Base-by-base conservation (phyloP, 2,797 vertebrate genomes). In the Hybognathus amarus region DNA sequence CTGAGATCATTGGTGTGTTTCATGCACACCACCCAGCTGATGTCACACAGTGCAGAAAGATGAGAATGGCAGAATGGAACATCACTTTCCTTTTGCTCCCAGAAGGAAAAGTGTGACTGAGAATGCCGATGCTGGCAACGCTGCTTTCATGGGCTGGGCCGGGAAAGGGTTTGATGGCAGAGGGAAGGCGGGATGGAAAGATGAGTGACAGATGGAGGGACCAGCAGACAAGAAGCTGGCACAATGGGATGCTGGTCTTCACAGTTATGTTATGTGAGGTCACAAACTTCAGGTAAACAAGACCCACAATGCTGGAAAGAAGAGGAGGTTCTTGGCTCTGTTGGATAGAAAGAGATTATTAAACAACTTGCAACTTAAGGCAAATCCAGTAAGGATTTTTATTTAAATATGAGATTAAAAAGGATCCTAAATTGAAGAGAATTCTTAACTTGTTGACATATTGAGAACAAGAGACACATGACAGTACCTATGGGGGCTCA, bases 31-130 rank as follows among this genome's bases (percentile, higher is more conserved):
- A 84, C 15, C 5, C 50, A 66, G 24, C 36, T 70, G 59, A 69
- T 45, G 73, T 45, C 87, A 92, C 80, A 89, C 87, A 90, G 89
- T 90, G 92, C 91, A 90, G 47, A 74, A 45, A 83, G 80, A 78
- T 69, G 61, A 87, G 42, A 87, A 86, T 59, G 89, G 89, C n/a
- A 91, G 77, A 91, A 85, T 79, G 87, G 88, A 93, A 88, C 90
- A 82, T 93, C 79, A 99, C 98, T 99, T 98, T 94, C 97, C 98
- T 99, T 99, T 96, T 98, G 94, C 92, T 99, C 97, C 98, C 98
- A 99, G 96, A 99, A 99, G 50, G 97, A 98, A 93, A 99, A 99
- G 90, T 96, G 96, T 86, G 98, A 98, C n/a, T 83, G 98, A 99
- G 90, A 99, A 99, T 78, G 98, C 98, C 97, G n/a, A 99, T 99